These are phyloP conservation scores for Cathartes aura DNA, from an alignment of 2,113 vertebrate species.

Conservation along the genomic window DNA sequence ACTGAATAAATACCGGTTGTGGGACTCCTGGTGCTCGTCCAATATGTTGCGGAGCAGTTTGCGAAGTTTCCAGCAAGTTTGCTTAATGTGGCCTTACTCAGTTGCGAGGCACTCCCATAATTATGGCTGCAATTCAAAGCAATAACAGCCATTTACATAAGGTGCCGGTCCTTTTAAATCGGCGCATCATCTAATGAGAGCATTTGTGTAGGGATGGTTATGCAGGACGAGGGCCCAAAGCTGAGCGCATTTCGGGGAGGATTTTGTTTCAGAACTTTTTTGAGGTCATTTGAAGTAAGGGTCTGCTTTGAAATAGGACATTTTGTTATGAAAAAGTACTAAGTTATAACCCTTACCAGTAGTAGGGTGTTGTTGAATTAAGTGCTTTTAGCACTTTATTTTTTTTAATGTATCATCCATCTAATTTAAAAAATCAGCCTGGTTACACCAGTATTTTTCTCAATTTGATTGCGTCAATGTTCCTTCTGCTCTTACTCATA, in stretches of 20 bases:
- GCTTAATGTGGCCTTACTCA: conserved; percentile 48
- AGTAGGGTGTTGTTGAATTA: not conserved
- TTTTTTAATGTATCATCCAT: not conserved
- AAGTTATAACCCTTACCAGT: not conserved
- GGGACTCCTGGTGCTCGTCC: not conserved
- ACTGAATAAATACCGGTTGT: not conserved
- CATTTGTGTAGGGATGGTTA: not conserved
- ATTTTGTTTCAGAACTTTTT: not conserved
- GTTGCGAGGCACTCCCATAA: conserved; percentile 30
- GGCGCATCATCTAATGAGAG: conserved; percentile 36
- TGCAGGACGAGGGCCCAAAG: not conserved
- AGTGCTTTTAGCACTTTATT: not conserved
- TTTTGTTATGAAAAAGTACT: not conserved
- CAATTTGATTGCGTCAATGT: not conserved
- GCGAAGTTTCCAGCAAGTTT: conserved; percentile 51
- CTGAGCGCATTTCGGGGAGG: not conserved
- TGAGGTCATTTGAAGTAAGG: not conserved
- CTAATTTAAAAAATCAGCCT: not conserved
- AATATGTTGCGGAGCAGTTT: not conserved
- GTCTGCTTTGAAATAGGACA: not conserved
- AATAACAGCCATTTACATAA: conserved; percentile 32
- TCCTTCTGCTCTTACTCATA: not conserved
- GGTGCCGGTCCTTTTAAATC: not conserved
- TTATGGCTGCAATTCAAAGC: conserved; percentile 56
- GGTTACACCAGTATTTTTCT: conserved; percentile 9